These are phyloP conservation scores for Napeogenes inachia DNA, from an alignment of 2,888 invertebrate genomes.

Conservation along the genomic window DNA sequence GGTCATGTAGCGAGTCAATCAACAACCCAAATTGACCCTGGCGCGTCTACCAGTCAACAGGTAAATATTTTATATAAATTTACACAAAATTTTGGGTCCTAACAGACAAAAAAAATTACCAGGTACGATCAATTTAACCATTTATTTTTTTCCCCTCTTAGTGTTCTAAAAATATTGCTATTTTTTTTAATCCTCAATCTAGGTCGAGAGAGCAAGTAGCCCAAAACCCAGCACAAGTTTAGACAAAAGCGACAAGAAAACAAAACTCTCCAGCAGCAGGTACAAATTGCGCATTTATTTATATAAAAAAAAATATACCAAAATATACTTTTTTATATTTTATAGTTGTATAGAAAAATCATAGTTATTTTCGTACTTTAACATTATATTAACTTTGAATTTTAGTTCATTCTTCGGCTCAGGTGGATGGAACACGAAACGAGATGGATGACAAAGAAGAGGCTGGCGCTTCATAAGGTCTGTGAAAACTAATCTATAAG, in stretches of 20 bases:
- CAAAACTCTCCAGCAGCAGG: constrained; percentile 45
- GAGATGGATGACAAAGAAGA: constrained; percentile 60
- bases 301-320: too few relatives aligned
- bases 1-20: constrained; percentile 79
- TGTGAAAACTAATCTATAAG: background rate
- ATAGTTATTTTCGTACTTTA: too few relatives aligned
- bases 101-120: too few relatives aligned
- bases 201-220: constrained; percentile 24
- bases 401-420: constrained; percentile 60
- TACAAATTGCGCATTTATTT: constrained; percentile 25
- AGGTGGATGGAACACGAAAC: constrained; percentile 54
- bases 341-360: too few relatives aligned
- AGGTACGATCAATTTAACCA: too few relatives aligned
- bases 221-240: constrained; percentile 34
- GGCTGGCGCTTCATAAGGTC: constrained; percentile 53
- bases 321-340: too few relatives aligned
- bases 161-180: background rate
- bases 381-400: constrained; percentile 15
- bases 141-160: too few relatives aligned
- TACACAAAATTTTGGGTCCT: too few relatives aligned
- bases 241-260: constrained; percentile 49
- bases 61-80: constrained; percentile 1
- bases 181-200: constrained; percentile 4
- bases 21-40: constrained; percentile 41
- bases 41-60: constrained; percentile 38